Percentiles rank a stretch among this genome's conserved stretches.
phyloP scores from a whole-genome alignment of 2,888 invertebrate genomes.

The Parasteatoda lunata region DNA sequence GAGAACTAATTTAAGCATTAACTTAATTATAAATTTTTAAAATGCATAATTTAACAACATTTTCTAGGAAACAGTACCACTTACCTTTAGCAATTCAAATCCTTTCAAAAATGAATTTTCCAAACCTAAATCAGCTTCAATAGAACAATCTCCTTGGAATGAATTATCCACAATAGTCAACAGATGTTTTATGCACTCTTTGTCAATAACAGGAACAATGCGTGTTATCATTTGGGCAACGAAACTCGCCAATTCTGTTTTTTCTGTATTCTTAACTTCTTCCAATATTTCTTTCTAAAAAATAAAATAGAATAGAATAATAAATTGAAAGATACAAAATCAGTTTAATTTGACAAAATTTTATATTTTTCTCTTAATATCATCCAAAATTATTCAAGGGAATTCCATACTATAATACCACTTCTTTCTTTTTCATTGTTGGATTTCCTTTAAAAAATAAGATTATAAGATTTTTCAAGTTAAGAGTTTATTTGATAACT shows the following conservation, averaged over 20 bases:
- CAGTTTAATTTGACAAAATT: too few species aligned
- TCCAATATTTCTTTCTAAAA: constrained; percentile 83
- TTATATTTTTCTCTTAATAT: too few species aligned
- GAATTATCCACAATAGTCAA: constrained; percentile 69
- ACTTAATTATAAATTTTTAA: too few species aligned
- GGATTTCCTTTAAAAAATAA: too few species aligned
- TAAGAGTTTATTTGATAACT: too few species aligned
- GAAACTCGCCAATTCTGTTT: constrained; percentile 83
- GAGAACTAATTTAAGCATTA: too few species aligned
- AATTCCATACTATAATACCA: too few species aligned
- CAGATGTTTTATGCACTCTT: constrained; percentile 78
- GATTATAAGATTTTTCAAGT: too few species aligned
- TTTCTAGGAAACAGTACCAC: constrained; percentile 68
- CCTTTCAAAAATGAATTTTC: constrained; percentile 91
- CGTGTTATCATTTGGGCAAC: constrained; percentile 82
- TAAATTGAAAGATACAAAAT: neutral
- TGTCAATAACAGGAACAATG: constrained; percentile 95
- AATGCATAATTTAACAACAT: too few species aligned
- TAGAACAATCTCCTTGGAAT: constrained; percentile 67
- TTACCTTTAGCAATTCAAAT: constrained; percentile 86
- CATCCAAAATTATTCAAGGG: too few species aligned
- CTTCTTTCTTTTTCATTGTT: too few species aligned
- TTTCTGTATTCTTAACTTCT: constrained; percentile 92
- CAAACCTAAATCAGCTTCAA: constrained; percentile 79
- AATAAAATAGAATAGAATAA: neutral